A percentile compares a stretch with the other conserved stretches of the same genome.
Conservation (phyloP, 2,888 invertebrate genomes). For the Baccha elongata region DNA sequence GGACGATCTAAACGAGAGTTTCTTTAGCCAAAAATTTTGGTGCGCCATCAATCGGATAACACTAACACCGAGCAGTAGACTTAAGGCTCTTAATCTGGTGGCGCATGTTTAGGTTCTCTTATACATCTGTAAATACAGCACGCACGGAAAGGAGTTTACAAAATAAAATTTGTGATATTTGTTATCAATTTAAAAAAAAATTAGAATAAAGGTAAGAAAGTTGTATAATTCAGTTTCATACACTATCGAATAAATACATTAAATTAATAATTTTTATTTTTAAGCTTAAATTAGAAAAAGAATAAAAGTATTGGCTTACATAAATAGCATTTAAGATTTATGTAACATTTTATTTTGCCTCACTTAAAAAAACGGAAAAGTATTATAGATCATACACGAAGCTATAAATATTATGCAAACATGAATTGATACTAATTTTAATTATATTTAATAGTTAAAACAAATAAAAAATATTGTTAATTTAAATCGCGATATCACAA, state of each 20-base stretch:
- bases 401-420: constrained; percentile 10
- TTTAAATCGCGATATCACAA: constrained; percentile 3
- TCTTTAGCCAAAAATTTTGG: constrained; percentile 82
- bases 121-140: constrained; percentile 48
- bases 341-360: not conserved
- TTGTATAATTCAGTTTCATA: constrained; percentile 44
- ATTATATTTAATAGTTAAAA: not conserved
- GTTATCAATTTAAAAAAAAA: constrained; percentile 61
- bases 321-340: constrained; percentile 25
- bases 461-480: not conserved
- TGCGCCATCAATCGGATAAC: constrained; percentile 82
- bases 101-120: constrained; percentile 33
- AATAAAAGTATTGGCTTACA: constrained; percentile 58
- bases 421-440: constrained; percentile 23
- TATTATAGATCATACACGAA: not conserved
- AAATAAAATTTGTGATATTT: constrained; percentile 70
- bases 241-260: constrained; percentile 53
- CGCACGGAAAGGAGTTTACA: constrained; percentile 40
- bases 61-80: constrained; percentile 76
- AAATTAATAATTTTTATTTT: constrained; percentile 17
- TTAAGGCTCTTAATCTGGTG: constrained; percentile 43
- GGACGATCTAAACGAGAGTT: constrained; percentile 81
- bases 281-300: constrained; percentile 7
- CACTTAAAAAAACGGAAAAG: not conserved
- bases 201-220: constrained; percentile 37